A percentile compares a stretch with the other conserved stretches of the same genome.
phyloP scores from a whole-genome alignment of 2,888 invertebrate species.

The Lepas anatifera region DNA sequence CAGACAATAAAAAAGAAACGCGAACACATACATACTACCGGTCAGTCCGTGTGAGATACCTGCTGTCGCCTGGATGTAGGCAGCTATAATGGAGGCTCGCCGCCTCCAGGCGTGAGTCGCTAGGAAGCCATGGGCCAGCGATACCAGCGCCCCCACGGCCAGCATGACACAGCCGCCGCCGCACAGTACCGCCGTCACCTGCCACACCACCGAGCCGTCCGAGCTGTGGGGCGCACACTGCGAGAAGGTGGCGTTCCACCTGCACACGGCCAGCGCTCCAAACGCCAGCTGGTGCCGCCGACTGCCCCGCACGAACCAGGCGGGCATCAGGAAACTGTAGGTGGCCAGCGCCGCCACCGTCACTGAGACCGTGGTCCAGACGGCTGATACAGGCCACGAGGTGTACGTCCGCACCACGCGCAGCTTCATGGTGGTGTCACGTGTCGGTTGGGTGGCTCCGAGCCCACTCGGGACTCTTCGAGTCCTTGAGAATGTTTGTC shows the following conservation, averaged over 20 bases:
- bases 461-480: too few species aligned
- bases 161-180: constrained; percentile 32
- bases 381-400: constrained; percentile 29
- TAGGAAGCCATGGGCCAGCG: constrained; percentile 29
- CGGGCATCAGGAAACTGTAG: constrained; percentile 35
- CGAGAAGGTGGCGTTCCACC: constrained; percentile 17
- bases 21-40: too few species aligned
- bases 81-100: constrained; percentile 28
- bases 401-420: constrained; percentile 23
- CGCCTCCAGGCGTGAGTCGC: constrained; percentile 28
- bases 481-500: too few species aligned
- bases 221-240: constrained; percentile 21
- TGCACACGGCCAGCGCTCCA: constrained; percentile 20
- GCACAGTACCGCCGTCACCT: constrained; percentile 31
- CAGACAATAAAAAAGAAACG: too few species aligned
- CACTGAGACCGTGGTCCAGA: constrained; percentile 35
- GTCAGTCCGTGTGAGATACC: constrained; percentile 30
- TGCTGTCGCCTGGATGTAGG: constrained; percentile 31
- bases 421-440: not conserved
- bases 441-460: not conserved
- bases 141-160: constrained; percentile 29
- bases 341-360: constrained; percentile 33
- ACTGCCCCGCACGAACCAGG: constrained; percentile 32
- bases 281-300: constrained; percentile 14
- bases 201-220: constrained; percentile 30